Evolutionary conservation across 2,113 vertebrate species (phyloP), one percentile per base, ranked within the genome.

Genomic region (Galbula dea): DNA sequence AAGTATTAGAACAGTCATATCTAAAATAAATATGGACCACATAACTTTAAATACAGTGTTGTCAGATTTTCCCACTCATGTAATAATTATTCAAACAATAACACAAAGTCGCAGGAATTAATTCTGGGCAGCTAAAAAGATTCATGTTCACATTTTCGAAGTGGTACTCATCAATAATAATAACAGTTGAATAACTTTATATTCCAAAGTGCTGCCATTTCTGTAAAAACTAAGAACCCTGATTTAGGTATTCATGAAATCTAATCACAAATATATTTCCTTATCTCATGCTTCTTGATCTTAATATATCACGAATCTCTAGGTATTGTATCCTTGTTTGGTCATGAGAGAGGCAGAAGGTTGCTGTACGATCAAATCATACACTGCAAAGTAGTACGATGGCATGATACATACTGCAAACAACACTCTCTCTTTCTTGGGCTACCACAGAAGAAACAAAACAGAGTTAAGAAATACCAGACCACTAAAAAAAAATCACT

Each of bases 351-450:
- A 92, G 61, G 79, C 49, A 86, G 69, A 95, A 94, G 89, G 78
- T 24, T 87, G 67, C 83, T 54, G 41, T 67, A 59, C 80, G 91
- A 96, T 91, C 92, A 95, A 88, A 95, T 89, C 57, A 93, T 30
- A 89, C 49, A 57, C 84, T 79, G 51, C 87, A 89, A 96, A 91
- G 83, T 69, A 95, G 90, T 77, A 82, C 41, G 95, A 93, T 37
- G 16, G 83, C 91, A 91, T 52, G 71, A 89, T 45, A 89, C 67
- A 74, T 9, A 23, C n/a, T 82, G 61, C 36, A 74, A 90, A 77
- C 45, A 93, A 48, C 10, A 7, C 54, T 18, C n/a, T 65, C 24
- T 65, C 49, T 83, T 94, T 84, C 93, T 49, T 52, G 63, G 57
- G 66, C 54, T 49, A 75, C 46, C 75, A 83, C 37, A 93, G 41